A percentile compares a stretch with the other conserved stretches of the same genome.
Evolutionary conservation across 2,797 vertebrate genomes (phyloP).

Genomic region (Numenius phaeopus): DNA sequence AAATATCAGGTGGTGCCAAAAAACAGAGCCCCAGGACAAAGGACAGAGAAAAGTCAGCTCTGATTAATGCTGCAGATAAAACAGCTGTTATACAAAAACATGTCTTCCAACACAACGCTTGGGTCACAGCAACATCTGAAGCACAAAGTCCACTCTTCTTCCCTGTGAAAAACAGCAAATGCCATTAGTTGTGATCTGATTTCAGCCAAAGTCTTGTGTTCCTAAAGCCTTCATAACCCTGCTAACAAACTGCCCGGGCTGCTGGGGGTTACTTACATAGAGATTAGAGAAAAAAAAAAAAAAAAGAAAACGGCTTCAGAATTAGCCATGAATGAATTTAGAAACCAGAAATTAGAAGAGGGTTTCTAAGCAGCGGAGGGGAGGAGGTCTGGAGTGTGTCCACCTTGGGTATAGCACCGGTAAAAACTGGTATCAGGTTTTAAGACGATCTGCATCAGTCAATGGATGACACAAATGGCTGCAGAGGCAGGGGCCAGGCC

Average conservation of each 20-base stretch:
- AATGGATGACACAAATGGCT: slow-evolving; percentile 36
- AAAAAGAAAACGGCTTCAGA: neutral
- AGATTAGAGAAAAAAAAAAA: rapidly evolving
- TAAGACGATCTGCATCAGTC: neutral
- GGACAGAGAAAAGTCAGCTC: slow-evolving; percentile 22
- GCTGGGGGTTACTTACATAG: neutral
- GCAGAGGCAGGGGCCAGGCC: neutral
- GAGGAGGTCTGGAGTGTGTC: neutral
- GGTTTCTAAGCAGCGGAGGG: neutral
- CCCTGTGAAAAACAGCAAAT: neutral
- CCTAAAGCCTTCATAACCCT: neutral
- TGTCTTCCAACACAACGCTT: slow-evolving; percentile 21
- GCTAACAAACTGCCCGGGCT: neutral
- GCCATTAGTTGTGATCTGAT: neutral
- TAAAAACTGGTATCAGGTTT: neutral
- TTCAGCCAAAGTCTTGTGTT: neutral
- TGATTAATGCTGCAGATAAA: slow-evolving; percentile 63
- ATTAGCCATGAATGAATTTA: neutral
- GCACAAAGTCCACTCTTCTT: slow-evolving; percentile 6
- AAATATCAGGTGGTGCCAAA: slow-evolving; percentile 58
- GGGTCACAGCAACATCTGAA: slow-evolving; percentile 33
- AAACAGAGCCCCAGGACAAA: neutral
- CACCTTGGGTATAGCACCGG: neutral
- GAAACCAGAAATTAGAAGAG: slow-evolving; percentile 3
- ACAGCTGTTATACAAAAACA: neutral